These are phyloP conservation scores for Pseudotriccus pelzelni DNA, from an alignment of 2,797 vertebrate genomes.

Conservation along the genomic window DNA sequence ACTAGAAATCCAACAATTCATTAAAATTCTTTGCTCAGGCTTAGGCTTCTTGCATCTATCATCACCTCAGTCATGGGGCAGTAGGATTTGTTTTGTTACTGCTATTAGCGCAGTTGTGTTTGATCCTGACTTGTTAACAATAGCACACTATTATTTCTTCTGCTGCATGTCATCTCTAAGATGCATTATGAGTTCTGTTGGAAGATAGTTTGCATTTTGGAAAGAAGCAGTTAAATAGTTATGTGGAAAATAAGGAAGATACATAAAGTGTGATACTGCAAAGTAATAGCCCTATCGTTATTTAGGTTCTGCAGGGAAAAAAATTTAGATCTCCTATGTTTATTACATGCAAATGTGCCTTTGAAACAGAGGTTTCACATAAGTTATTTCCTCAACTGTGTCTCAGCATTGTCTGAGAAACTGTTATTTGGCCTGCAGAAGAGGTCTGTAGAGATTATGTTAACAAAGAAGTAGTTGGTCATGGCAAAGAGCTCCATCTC, in stretches of 20 bases:
- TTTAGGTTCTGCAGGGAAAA: neutral
- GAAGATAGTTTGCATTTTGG: neutral
- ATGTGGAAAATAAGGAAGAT: neutral
- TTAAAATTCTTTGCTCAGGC: neutral
- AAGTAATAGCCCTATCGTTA: neutral
- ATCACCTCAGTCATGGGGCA: neutral
- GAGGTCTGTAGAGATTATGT: neutral
- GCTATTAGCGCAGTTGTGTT: neutral
- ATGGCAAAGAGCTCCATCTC: neutral
- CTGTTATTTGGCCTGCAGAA: neutral
- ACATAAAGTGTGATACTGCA: neutral
- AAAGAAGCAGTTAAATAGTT: neutral
- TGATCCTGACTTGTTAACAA: neutral
- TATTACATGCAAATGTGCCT: neutral
- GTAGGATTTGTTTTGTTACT: neutral
- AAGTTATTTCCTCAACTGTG: neutral
- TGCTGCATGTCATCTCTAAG: neutral
- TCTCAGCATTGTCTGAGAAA: neutral
- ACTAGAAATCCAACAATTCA: neutral
- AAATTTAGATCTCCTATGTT: neutral
- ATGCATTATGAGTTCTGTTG: neutral
- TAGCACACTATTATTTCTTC: neutral
- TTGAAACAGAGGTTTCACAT: neutral
- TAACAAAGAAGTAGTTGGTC: neutral
- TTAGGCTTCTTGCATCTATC: neutral